phyloP scores from a whole-genome alignment of 1,140 invertebrate genomes.

The Marisa cornuarietis region DNA sequence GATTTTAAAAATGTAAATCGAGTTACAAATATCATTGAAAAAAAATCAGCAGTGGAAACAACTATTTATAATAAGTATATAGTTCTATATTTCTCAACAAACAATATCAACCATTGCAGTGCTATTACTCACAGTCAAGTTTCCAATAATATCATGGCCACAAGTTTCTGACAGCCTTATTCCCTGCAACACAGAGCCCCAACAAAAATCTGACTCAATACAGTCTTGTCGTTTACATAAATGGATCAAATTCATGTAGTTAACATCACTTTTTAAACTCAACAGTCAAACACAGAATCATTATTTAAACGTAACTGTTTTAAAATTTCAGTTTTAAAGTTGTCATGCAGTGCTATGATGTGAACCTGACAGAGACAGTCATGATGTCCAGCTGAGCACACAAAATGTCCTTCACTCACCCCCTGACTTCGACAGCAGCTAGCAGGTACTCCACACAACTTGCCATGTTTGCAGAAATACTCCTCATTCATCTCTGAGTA shows the following conservation, averaged over 20 bases:
- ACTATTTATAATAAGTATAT: neutral
- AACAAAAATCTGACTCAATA: neutral
- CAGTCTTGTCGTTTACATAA: neutral
- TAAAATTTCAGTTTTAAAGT: too few relatives aligned
- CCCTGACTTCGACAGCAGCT: conserved; percentile 37
- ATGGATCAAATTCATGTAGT: too few relatives aligned
- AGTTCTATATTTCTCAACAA: neutral
- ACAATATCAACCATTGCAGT: neutral
- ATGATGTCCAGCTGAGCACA: too few relatives aligned
- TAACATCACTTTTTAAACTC: too few relatives aligned
- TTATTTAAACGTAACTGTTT: too few relatives aligned
- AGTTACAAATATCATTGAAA: conserved; percentile 13
- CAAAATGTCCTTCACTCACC: neutral
- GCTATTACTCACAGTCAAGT: conserved; percentile 20
- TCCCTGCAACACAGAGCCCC: conserved; percentile 17
- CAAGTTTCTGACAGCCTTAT: conserved; percentile 5
- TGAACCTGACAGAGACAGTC: too few relatives aligned
- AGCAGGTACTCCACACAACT: conserved; percentile 46
- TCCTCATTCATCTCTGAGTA: conserved; percentile 42
- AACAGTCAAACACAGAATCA: too few relatives aligned
- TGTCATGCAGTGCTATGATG: too few relatives aligned
- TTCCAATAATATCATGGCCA: conserved; percentile 29
- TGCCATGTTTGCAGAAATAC: conserved; percentile 35
- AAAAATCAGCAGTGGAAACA: conserved; percentile 19
- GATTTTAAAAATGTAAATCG: neutral